phyloP scores from a whole-genome alignment of 2,888 invertebrate species.

The Periphyllus acericola region DNA sequence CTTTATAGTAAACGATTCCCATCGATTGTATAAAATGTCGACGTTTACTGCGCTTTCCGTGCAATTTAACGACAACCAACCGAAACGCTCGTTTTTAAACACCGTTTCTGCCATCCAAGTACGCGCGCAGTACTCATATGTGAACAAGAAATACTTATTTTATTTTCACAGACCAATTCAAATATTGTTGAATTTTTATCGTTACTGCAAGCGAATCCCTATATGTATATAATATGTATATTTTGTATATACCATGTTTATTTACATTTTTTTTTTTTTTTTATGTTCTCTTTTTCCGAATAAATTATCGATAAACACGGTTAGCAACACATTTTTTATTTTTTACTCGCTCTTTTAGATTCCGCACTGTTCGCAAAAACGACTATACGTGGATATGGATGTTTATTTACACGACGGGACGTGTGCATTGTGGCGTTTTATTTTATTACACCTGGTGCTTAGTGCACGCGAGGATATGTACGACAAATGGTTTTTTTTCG shows the following conservation, averaged over 20 bases:
- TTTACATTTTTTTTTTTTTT: neutral
- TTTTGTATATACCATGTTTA: neutral
- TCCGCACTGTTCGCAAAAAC: slow-evolving; percentile 22
- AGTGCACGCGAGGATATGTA: neutral
- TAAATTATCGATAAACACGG: slow-evolving; percentile 54
- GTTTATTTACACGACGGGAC: slow-evolving; percentile 15
- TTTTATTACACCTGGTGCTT: slow-evolving; percentile 40
- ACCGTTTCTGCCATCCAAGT: neutral
- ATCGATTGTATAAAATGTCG: no score
- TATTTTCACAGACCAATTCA: neutral
- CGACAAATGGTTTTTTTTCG: neutral
- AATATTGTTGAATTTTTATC: slow-evolving; percentile 25
- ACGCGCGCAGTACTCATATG: neutral
- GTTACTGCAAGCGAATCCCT: neutral
- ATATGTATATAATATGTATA: no score
- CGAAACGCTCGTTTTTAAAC: neutral
- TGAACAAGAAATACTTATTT: slow-evolving; percentile 4
- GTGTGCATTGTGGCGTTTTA: slow-evolving; percentile 23
- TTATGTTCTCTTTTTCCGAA: neutral
- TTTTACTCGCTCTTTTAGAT: slow-evolving; percentile 26
- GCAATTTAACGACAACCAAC: neutral
- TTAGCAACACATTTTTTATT: slow-evolving; percentile 32
- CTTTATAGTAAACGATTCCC: no score
- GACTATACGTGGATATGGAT: neutral
- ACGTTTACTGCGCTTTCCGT: no score